These are phyloP conservation scores for Molossus alvarezi DNA, from an alignment of 2,797 vertebrate species.

Conservation along the genomic window DNA sequence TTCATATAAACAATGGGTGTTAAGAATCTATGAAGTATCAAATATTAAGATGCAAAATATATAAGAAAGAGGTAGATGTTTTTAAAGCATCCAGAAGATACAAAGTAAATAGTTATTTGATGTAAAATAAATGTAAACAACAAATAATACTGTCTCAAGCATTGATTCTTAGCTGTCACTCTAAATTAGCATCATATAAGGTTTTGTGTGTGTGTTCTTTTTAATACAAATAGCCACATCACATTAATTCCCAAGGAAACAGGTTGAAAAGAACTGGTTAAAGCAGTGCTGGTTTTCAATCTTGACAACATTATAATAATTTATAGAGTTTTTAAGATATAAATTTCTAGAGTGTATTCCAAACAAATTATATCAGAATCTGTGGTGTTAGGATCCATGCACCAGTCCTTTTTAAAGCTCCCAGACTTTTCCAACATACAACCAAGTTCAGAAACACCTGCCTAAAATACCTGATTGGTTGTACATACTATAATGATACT, in stretches of 20 bases:
- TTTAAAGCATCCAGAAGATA: constrained; percentile 35
- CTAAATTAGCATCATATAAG: not conserved
- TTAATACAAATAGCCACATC: not conserved
- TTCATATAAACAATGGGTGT: not conserved
- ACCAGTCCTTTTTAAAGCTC: not conserved
- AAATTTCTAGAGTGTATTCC: not conserved
- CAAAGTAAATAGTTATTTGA: not conserved
- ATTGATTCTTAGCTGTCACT: not conserved
- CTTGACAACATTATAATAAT: not conserved
- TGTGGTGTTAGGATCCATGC: not conserved
- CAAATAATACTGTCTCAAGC: constrained; percentile 1
- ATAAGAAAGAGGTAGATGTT: not conserved
- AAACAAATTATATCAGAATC: not conserved
- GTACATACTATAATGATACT: not conserved
- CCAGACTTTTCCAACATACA: not conserved
- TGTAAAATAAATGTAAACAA: constrained; percentile 52
- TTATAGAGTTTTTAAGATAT: not conserved
- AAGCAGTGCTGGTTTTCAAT: not conserved
- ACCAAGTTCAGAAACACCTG: not conserved
- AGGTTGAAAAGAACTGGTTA: not conserved
- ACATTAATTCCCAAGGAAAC: not conserved
- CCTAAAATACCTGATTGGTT: constrained; percentile 37
- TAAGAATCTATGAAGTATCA: not conserved
- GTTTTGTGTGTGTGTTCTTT: not conserved
- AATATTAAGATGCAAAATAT: not conserved